A percentile compares a stretch with the other conserved stretches of the same genome.
phyloP scores from a whole-genome alignment of 2,888 invertebrate genomes.

The Corbicula japonica region DNA sequence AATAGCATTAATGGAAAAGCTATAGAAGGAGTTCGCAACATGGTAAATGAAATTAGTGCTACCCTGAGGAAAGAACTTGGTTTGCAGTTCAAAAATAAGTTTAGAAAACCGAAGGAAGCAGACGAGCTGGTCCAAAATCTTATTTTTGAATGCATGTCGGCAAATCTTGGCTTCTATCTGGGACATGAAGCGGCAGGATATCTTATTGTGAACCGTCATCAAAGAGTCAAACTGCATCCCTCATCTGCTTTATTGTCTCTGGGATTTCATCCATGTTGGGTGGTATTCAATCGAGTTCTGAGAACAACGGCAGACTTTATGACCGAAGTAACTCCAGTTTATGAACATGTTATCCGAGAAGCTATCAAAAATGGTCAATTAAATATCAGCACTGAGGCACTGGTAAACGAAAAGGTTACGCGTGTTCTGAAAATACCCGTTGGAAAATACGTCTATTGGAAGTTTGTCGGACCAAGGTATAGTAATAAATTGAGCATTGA shows the following conservation, averaged over 20 bases:
- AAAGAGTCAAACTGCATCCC: conserved; percentile 78
- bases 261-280: conserved; percentile 74
- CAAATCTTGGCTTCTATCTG: conserved; percentile 75
- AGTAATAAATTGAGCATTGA: conserved; percentile 68
- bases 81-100: conserved; percentile 52
- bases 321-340: conserved; percentile 76
- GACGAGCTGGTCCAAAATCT: conserved; percentile 65
- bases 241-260: conserved; percentile 76
- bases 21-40: conserved; percentile 75
- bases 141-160: too few species aligned
- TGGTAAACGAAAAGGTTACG: conserved; percentile 59
- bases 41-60: conserved; percentile 71
- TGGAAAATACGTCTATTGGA: conserved; percentile 66
- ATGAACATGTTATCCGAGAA: conserved; percentile 70
- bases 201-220: conserved; percentile 60
- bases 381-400: conserved; percentile 56
- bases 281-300: conserved; percentile 76
- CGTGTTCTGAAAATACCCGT: conserved; percentile 63
- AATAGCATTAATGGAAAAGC: conserved; percentile 85
- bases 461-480: conserved; percentile 74
- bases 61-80: conserved; percentile 72
- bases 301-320: conserved; percentile 78
- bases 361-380: conserved; percentile 47
- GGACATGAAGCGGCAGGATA: conserved; percentile 81
- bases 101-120: conserved; percentile 43